Percentiles rank a stretch among this genome's conserved stretches.
Conservation (phyloP, 2,797 vertebrate species). For the Parauchenoglanis ngamensis region DNA sequence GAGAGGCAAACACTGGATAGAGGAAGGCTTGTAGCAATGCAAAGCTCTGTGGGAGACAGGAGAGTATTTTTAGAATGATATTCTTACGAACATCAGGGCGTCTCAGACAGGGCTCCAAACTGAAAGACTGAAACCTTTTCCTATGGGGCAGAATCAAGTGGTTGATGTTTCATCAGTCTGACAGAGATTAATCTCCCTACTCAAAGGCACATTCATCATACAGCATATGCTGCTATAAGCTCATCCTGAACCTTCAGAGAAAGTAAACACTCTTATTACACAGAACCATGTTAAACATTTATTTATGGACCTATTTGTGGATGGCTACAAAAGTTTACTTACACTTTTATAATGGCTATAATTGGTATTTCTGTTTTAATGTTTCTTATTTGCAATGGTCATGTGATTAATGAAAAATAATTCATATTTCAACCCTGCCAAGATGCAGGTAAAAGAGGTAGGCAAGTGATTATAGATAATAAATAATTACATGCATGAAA, state of each 20-base stretch:
- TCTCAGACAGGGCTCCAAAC: neutral
- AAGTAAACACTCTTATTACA: neutral
- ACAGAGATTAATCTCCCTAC: neutral
- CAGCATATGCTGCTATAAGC: neutral
- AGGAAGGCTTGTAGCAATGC: neutral
- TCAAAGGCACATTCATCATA: neutral
- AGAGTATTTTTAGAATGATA: constrained; percentile 36
- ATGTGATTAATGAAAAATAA: no score
- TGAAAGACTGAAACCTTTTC: neutral
- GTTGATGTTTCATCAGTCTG: neutral
- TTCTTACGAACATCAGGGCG: constrained; percentile 13
- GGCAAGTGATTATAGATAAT: neutral
- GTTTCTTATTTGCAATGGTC: neutral
- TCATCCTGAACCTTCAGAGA: neutral
- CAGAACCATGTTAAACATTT: neutral
- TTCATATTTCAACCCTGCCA: neutral
- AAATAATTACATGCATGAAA: neutral
- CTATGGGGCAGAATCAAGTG: neutral
- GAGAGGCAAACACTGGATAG: neutral
- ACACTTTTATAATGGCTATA: neutral
- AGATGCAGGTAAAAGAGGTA: neutral
- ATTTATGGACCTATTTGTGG: neutral
- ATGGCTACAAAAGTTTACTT: neutral
- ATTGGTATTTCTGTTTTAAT: neutral
- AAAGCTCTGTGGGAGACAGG: neutral